Evolutionary conservation across 2,797 vertebrate species (phyloP).

Genomic region (Ptychobarbus kaznakovi): DNA sequence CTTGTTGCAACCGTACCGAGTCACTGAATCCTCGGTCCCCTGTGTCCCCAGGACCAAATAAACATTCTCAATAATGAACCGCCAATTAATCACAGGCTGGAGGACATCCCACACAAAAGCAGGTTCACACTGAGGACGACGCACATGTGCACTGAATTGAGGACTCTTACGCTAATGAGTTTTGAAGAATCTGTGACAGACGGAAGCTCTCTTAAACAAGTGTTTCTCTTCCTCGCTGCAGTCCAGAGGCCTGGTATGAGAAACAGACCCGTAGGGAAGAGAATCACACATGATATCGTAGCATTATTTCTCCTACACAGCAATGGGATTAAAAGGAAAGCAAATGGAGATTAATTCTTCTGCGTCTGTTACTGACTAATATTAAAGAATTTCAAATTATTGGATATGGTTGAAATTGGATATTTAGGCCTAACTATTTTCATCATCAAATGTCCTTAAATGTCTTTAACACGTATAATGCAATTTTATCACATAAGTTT

Average conservation of each 20-base stretch:
- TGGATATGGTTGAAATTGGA: too few relatives aligned
- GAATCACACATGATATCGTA: not conserved
- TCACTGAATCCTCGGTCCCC: constrained; percentile 38
- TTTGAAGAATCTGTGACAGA: constrained; percentile 29
- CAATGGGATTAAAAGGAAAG: not conserved
- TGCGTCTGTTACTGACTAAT: not conserved
- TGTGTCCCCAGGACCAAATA: constrained; percentile 35
- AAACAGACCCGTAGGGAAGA: not conserved
- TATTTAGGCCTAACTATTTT: too few relatives aligned
- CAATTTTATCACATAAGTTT: not conserved
- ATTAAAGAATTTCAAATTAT: not conserved
- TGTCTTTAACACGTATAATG: not conserved
- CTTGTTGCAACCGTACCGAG: constrained; percentile 31
- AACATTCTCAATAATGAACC: constrained; percentile 42
- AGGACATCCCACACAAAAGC: constrained; percentile 38
- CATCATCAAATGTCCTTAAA: not conserved
- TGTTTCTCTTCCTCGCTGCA: not conserved
- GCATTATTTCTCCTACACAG: not conserved
- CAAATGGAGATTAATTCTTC: not conserved
- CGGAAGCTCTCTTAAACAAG: constrained; percentile 27
- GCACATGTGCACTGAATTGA: constrained; percentile 26
- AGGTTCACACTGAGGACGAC: constrained; percentile 30
- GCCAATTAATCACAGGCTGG: constrained; percentile 50
- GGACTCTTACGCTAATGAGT: constrained; percentile 16
- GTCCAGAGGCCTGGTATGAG: constrained; percentile 7